Percentiles rank a stretch among this genome's conserved stretches.
phyloP scores from a whole-genome alignment of 1,140 invertebrate genomes.

The Nebria ingens region DNA sequence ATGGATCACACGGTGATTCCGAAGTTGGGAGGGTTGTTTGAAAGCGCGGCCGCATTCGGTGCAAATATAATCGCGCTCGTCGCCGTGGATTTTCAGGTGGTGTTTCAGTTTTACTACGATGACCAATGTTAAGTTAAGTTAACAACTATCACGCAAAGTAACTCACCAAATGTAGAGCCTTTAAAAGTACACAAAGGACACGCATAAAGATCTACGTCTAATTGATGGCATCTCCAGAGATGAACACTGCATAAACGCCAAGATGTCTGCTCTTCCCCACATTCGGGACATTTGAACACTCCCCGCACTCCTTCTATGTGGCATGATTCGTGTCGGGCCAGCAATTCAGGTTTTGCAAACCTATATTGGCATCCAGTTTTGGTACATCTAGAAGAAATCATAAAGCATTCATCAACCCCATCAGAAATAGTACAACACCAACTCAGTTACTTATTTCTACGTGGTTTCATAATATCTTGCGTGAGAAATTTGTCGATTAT shows the following conservation, averaged over 20 bases:
- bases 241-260: constrained; percentile 55
- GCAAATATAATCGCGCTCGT: constrained; percentile 46
- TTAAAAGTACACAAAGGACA: constrained; percentile 46
- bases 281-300: constrained; percentile 41
- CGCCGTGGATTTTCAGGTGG: constrained; percentile 52
- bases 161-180: constrained; percentile 5
- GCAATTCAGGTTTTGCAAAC: constrained; percentile 37
- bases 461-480: constrained; percentile 29
- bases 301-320: constrained; percentile 35
- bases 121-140: constrained; percentile 5
- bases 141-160: constrained; percentile 9
- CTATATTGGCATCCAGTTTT: constrained; percentile 39
- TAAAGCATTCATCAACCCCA: too few relatives aligned
- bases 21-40: constrained; percentile 51
- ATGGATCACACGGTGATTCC: constrained; percentile 49
- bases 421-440: constrained; percentile 10
- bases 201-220: constrained; percentile 51
- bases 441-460: constrained; percentile 7
- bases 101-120: constrained; percentile 12
- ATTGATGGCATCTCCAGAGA: constrained; percentile 54
- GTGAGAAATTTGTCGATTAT: constrained; percentile 21
- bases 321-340: constrained; percentile 39
- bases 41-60: constrained; percentile 49
- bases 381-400: constrained; percentile 36
- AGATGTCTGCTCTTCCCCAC: constrained; percentile 38